Base-by-base conservation (phyloP, 2,888 invertebrate species). In the Philhelius pedissequus region DNA sequence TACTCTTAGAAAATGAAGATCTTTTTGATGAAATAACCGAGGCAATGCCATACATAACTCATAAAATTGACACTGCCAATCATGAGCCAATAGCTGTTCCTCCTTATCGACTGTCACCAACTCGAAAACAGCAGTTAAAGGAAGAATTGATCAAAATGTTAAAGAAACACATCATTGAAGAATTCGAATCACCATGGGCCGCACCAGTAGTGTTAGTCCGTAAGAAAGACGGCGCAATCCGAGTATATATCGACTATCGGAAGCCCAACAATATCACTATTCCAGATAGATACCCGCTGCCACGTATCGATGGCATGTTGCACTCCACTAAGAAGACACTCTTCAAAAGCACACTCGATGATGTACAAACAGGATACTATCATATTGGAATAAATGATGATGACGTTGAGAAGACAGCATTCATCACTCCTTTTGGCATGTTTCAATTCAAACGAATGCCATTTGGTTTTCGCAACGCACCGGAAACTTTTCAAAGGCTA, bases 251-350 rank as follows among this genome's bases (percentile, higher is more conserved):
- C 0, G 89, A 89, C 52, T 89, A 89, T 62, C 54, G 88, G 0
- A 83, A 86, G 7, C 73, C 89, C 0, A 89, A 89, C 50, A 81
- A 77, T 2, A 74, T 88, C n/a, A 89, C 88, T 0, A 71, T 69
- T 15, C 80, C 87, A 1, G 88, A 89, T 64, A 69, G 77, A 6
- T 91, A 90, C 45, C 90, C 90, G 1, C 52, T 91, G 11, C 91
- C 91, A 0, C 79, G 89, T 4, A 90, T 90, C 6, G 91, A 91
- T 30, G 90, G 91, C 20, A 66, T 89, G 11, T 50, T 91, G 5
- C 71, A 71, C 32, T 48, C 48, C 18, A 68, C 77, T 5, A 62
- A 18, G 52, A 22, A 15, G 13, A 70, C 69, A 9, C 7, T 25
- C 15, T 70, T 54, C 15, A 80, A 73, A 73, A 52, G 66, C 90